Evolutionary conservation across 1,140 invertebrate species (phyloP).

Genomic region (Trichogramma pretiosum): DNA sequence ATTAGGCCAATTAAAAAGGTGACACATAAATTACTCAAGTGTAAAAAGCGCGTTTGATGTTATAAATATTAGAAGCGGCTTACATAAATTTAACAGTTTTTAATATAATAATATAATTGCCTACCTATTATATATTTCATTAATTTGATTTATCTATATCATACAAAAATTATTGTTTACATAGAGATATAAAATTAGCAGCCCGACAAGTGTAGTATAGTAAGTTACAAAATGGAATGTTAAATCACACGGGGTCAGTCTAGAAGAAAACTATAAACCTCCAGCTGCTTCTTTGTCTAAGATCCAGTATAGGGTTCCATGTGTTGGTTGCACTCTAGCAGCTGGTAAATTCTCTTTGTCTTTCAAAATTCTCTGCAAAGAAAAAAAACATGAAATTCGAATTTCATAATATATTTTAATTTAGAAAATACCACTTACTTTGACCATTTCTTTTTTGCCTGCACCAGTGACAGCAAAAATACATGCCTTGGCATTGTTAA

Average conservation of each 20-base stretch:
- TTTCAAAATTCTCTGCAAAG: constrained; percentile 61
- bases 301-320: constrained; percentile 69
- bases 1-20: constrained; percentile 14
- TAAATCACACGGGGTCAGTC: constrained; percentile 5
- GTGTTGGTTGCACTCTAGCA: constrained; percentile 56
- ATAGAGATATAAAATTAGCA: constrained; percentile 25
- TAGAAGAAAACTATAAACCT: constrained; percentile 22
- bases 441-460: constrained; percentile 81
- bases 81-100: constrained; percentile 16
- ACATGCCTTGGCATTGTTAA: constrained; percentile 78
- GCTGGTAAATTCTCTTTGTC: constrained; percentile 67
- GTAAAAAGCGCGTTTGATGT: constrained; percentile 2
- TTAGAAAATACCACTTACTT: constrained; percentile 51
- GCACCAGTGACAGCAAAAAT: constrained; percentile 78
- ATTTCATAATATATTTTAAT: neutral
- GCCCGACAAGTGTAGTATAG: constrained; percentile 17
- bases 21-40: constrained; percentile 9
- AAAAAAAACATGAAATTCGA: constrained; percentile 1
- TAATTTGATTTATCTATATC: constrained; percentile 12
- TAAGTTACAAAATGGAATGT: constrained; percentile 25
- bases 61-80: constrained; percentile 5
- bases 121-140: constrained; percentile 9
- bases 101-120: constrained; percentile 18
- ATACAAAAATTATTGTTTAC: constrained; percentile 16
- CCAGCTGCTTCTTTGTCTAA: constrained; percentile 65